phyloP scores from a whole-genome alignment of 2,113 vertebrate species.

The Cricetomys ansorgei region DNA sequence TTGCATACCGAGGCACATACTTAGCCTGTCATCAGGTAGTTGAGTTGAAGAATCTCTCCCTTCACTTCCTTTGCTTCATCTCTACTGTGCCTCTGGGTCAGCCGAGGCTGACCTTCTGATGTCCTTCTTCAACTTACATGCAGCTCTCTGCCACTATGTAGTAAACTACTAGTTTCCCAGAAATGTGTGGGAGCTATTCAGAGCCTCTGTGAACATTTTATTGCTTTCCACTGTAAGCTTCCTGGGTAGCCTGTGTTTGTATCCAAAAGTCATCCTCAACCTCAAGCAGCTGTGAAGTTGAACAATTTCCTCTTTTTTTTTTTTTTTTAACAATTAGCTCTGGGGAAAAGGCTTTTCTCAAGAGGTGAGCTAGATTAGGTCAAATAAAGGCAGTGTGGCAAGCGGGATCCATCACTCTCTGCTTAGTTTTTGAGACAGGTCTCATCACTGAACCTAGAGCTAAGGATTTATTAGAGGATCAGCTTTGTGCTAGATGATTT shows the following conservation, averaged over 20 bases:
- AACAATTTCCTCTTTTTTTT: background rate
- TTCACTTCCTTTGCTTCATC: background rate
- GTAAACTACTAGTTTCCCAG: background rate
- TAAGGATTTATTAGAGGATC: no score
- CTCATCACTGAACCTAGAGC: no score
- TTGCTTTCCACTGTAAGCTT: background rate
- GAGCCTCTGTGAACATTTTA: background rate
- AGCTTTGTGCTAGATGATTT: no score
- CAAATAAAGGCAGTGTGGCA: background rate
- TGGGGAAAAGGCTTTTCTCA: background rate
- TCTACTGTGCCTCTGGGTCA: background rate
- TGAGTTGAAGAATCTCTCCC: background rate
- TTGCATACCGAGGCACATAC: background rate
- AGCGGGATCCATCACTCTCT: background rate
- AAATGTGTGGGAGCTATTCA: no score
- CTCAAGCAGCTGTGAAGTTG: background rate
- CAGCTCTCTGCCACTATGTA: background rate
- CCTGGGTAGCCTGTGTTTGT: background rate
- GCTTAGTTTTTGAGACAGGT: no score
- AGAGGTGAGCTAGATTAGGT: no score
- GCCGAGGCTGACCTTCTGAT: background rate
- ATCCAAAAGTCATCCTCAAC: background rate
- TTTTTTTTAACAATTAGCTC: background rate
- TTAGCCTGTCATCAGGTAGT: background rate
- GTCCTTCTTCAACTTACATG: background rate